Evolutionary conservation across 2,888 invertebrate species (phyloP).

Genomic region (Linhomoeus sp.): DNA sequence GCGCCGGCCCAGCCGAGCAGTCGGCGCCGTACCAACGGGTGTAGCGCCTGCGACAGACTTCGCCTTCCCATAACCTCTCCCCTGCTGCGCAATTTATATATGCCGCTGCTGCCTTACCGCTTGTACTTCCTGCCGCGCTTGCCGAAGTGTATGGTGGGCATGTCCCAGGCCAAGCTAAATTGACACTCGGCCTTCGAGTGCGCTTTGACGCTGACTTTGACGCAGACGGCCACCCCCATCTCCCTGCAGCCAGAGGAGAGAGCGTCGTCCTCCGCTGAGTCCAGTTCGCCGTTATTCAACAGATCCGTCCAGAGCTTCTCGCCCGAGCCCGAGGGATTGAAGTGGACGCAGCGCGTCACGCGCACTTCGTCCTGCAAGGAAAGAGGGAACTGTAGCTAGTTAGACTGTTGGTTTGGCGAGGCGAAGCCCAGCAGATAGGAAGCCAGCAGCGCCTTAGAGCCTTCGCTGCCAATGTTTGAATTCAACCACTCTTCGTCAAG

Average conservation of each 20-base stretch:
- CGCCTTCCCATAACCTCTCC: too few species aligned
- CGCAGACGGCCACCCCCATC: conserved; percentile 11
- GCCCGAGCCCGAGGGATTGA: neutral
- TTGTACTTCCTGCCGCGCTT: conserved; percentile 45
- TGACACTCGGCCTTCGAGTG: conserved; percentile 6
- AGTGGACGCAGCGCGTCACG: neutral
- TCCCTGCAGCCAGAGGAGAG: conserved; percentile 4
- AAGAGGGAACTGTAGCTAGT: conserved; percentile 32
- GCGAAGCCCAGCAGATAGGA: too few species aligned
- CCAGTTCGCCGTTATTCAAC: conserved; percentile 46
- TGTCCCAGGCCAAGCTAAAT: conserved; percentile 57
- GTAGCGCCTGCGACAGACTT: conserved; percentile 45
- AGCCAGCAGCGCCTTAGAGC: too few species aligned
- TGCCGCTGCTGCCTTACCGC: conserved; percentile 35
- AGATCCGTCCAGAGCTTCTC: conserved; percentile 50
- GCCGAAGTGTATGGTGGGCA: conserved; percentile 61
- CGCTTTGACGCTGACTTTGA: conserved; percentile 3
- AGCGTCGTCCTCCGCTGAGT: conserved; percentile 6
- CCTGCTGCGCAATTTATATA: neutral
- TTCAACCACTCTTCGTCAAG: too few species aligned
- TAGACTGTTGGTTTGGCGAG: neutral
- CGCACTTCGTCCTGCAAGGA: conserved; percentile 25
- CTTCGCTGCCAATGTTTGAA: too few species aligned
- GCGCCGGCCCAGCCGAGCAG: conserved; percentile 48
- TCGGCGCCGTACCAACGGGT: conserved; percentile 57